Conservation (phyloP, 2,888 invertebrate genomes). For the Amorpha juglandis region DNA sequence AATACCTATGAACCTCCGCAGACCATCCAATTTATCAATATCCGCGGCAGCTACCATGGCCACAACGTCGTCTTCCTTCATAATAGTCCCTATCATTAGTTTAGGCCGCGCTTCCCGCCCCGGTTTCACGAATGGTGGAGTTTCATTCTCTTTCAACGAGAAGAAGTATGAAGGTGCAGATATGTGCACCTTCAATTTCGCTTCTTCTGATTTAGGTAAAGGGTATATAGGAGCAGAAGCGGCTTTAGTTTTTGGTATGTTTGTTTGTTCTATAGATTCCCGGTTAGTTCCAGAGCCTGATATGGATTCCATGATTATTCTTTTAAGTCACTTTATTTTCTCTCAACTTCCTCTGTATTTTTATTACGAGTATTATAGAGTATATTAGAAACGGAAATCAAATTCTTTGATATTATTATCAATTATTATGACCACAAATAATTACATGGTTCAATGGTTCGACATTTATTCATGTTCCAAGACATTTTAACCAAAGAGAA, state of each 20-base stretch:
- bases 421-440: too few species aligned
- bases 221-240: slow-evolving; percentile 53
- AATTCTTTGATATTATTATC: not conserved
- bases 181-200: slow-evolving; percentile 49
- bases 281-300: slow-evolving; percentile 38
- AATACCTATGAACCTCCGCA: slow-evolving; percentile 59
- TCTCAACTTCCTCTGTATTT: not conserved
- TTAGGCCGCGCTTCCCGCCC: slow-evolving; percentile 48
- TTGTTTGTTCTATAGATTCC: slow-evolving; percentile 7
- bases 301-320: slow-evolving; percentile 38
- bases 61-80: slow-evolving; percentile 60
- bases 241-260: slow-evolving; percentile 40
- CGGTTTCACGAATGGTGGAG: slow-evolving; percentile 65
- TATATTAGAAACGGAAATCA: too few species aligned
- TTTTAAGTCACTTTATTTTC: not conserved
- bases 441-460: too few species aligned
- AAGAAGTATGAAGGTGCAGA: slow-evolving; percentile 73
- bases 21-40: slow-evolving; percentile 45
- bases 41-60: slow-evolving; percentile 61
- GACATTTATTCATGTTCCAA: not conserved
- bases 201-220: slow-evolving; percentile 31
- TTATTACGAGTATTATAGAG: not conserved
- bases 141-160: slow-evolving; percentile 65
- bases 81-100: slow-evolving; percentile 56
- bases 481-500: not conserved